Evolutionary conservation across 2,113 vertebrate species (phyloP).

Genomic region (Isurus oxyrinchus): DNA sequence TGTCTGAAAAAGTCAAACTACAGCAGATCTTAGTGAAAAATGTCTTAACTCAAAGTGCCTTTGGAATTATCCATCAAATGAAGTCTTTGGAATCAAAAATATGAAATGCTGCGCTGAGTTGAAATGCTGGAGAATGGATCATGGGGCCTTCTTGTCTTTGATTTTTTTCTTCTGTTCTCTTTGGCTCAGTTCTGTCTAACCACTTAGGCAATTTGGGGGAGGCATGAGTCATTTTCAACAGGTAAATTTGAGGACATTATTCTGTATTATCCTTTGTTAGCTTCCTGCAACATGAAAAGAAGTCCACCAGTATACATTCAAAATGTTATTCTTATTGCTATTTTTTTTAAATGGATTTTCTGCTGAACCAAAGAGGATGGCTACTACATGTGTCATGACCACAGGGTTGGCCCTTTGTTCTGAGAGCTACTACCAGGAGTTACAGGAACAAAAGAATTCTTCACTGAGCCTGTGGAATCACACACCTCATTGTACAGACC

Average conservation of each 20-base stretch:
- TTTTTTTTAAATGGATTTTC: too few species aligned
- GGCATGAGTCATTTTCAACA: neutral
- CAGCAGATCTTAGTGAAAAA: neutral
- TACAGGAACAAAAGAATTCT: too few species aligned
- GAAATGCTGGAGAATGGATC: neutral
- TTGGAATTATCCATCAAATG: neutral
- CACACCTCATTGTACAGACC: too few species aligned
- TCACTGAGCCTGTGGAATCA: too few species aligned
- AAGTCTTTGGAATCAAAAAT: neutral
- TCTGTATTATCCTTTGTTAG: neutral
- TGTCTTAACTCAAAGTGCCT: neutral
- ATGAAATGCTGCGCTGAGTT: neutral
- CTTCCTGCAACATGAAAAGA: too few species aligned
- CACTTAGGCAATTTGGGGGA: neutral
- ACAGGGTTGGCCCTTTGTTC: too few species aligned
- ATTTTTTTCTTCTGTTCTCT: neutral
- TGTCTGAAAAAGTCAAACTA: neutral
- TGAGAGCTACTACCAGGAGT: too few species aligned
- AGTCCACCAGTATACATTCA: too few species aligned
- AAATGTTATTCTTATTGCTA: too few species aligned
- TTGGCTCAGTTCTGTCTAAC: neutral
- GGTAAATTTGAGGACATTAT: neutral
- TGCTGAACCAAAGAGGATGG: too few species aligned
- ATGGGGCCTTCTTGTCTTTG: neutral
- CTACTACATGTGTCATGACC: too few species aligned